Evolutionary conservation across 2,888 invertebrate species (phyloP).

Genomic region (Temnothorax ravouxi): DNA sequence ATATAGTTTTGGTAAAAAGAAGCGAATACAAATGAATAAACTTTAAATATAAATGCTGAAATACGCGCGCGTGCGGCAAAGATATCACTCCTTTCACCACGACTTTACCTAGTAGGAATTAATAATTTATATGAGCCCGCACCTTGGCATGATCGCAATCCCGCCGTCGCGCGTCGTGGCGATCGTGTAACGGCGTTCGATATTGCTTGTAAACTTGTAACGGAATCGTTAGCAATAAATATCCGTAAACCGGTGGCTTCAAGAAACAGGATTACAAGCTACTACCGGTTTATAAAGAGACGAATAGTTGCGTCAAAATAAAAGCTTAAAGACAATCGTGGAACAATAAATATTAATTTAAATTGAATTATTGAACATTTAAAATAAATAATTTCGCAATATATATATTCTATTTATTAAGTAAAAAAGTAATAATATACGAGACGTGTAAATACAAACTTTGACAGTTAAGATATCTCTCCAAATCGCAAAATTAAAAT

Average conservation of each 20-base stretch:
- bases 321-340: background rate
- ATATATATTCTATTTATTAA: background rate
- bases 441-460: background rate
- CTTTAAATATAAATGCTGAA: conserved; percentile 49
- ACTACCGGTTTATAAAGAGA: conserved; percentile 35
- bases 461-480: background rate
- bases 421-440: background rate
- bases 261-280: conserved; percentile 49
- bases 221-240: conserved; percentile 73
- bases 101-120: conserved; percentile 77
- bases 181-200: conserved; percentile 74
- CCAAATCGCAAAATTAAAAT: background rate
- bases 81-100: conserved; percentile 81
- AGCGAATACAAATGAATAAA: conserved; percentile 9
- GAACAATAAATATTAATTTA: background rate
- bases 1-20: background rate
- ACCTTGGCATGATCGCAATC: conserved; percentile 70
- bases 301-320: background rate
- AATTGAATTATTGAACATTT: background rate
- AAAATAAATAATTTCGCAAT: background rate
- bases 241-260: conserved; percentile 21
- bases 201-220: conserved; percentile 58
- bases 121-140: conserved; percentile 77
- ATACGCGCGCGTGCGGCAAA: conserved; percentile 61
- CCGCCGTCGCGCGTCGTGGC: conserved; percentile 48